Conservation (phyloP, 2,888 invertebrate genomes). For the Epinotia nisella region DNA sequence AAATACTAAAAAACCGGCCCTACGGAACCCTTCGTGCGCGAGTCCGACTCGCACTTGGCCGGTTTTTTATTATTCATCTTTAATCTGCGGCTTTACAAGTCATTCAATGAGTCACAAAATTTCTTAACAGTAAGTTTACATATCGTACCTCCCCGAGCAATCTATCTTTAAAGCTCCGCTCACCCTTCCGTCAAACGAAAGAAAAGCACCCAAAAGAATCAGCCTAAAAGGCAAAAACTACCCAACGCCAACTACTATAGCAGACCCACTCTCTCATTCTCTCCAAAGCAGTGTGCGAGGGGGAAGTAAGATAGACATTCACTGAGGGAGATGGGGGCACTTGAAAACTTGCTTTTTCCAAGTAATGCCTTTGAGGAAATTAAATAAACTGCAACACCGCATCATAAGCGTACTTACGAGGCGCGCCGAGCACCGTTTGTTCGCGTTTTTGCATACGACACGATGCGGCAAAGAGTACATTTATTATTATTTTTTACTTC, state of each 20-base stretch:
- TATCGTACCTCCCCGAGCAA: neutral
- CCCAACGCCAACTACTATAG: neutral
- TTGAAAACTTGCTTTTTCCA: slow-evolving; percentile 78
- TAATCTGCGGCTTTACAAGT: neutral
- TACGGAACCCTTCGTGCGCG: too few relatives aligned
- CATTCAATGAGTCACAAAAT: neutral
- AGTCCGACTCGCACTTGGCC: too few relatives aligned
- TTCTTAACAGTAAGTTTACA: neutral
- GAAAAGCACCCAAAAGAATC: slow-evolving; percentile 16
- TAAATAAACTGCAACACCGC: slow-evolving; percentile 83
- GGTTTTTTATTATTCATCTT: neutral
- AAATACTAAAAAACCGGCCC: too few relatives aligned
- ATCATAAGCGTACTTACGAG: slow-evolving; percentile 75
- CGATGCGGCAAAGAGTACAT: slow-evolving; percentile 5
- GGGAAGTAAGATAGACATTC: slow-evolving; percentile 46
- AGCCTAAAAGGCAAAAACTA: slow-evolving; percentile 25
- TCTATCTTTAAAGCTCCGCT: neutral
- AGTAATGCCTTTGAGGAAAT: slow-evolving; percentile 82
- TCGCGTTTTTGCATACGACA: slow-evolving; percentile 50
- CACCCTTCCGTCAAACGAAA: slow-evolving; percentile 9
- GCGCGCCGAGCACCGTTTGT: slow-evolving; percentile 51
- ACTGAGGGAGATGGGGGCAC: slow-evolving; percentile 57
- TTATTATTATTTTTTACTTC: too few relatives aligned
- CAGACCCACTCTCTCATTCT: slow-evolving; percentile 11
- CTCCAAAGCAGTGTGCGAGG: slow-evolving; percentile 25